phyloP scores from a whole-genome alignment of 2,888 invertebrate genomes.

The Xanthorhoe designata region DNA sequence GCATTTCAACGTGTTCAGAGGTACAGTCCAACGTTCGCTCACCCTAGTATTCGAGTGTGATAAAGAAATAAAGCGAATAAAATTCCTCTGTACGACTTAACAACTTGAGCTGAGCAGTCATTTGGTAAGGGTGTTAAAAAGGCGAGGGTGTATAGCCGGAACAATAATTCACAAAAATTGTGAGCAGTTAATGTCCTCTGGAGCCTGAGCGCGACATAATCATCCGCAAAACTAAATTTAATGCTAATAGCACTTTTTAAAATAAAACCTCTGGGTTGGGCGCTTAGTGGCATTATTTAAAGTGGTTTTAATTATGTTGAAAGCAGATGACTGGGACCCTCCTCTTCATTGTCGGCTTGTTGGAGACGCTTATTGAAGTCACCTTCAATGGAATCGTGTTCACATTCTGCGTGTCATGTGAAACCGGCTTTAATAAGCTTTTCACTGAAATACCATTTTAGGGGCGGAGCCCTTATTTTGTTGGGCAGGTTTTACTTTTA shows the following conservation, averaged over 20 bases:
- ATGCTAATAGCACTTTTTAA: conserved; percentile 84
- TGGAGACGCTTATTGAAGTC: conserved; percentile 51
- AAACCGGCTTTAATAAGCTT: conserved; percentile 6
- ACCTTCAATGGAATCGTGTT: conserved; percentile 56
- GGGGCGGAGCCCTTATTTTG: not conserved
- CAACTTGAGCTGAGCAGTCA: conserved; percentile 63
- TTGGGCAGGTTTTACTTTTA: too few species aligned
- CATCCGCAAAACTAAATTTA: conserved; percentile 84
- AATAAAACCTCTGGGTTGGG: conserved; percentile 80
- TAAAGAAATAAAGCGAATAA: conserved; percentile 36
- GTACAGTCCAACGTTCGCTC: too few species aligned
- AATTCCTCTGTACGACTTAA: conserved; percentile 57
- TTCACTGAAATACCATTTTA: conserved; percentile 4
- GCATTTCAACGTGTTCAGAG: too few species aligned
- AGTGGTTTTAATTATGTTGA: conserved; percentile 86
- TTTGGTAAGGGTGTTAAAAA: conserved; percentile 77
- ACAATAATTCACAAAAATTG: conserved; percentile 84
- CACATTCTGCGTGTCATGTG: conserved; percentile 49
- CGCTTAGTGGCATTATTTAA: conserved; percentile 83
- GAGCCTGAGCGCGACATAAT: conserved; percentile 82
- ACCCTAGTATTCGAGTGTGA: not conserved
- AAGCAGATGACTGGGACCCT: conserved; percentile 84
- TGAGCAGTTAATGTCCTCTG: conserved; percentile 76
- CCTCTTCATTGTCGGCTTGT: conserved; percentile 78
- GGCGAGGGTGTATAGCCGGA: conserved; percentile 70